Base-by-base conservation (phyloP, 2,797 vertebrate genomes). In the Chaunax sp. region DNA sequence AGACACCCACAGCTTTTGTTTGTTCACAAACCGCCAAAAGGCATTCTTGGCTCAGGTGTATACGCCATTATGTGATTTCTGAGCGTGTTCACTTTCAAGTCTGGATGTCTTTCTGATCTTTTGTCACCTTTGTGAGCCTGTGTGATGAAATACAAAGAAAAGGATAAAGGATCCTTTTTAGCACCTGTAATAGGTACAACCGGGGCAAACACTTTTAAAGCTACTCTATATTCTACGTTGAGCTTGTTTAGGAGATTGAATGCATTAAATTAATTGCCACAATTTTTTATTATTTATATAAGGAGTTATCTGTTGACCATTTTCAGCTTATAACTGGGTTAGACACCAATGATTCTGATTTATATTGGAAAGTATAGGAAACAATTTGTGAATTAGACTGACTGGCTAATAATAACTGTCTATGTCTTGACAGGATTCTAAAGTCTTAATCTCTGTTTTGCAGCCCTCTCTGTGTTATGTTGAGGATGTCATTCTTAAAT, bases 1-100 rank as follows among this genome's bases (percentile, higher is more conserved):
- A 89, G 75, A 87, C 90, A 77, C 89, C 82, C 85, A 90, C 89
- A 73, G 82, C 58, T 86, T 87, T 80, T 86, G 85, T 89, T 89
- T 90, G 82, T 83, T 86, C 85, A 60, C 78, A 89, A 85, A 80
- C 81, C 43, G 77, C 83, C 81, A 87, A 79, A 85, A 90, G 80
- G 80, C 83, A 87, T 88, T 77, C 77, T 89, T 72, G 80, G 79
- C 84, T 82, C 80, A 75, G 85, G 86, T 83, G 79, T 72, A 45
- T 35, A 69, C 60, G 59, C 53, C 28, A 33, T 68, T 75, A 41
- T 64, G 61, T 64, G 64, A 25, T 66, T 50, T 69, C 18, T 44
- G 28, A 19, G 49, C 13, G 1, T 59, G 69, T 72, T 69, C 38
- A 35, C 62, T 70, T 79, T 69, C 50, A 57, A 37, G 53, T 78